Conservation (phyloP, 2,797 vertebrate genomes). For the Falco rusticolus region DNA sequence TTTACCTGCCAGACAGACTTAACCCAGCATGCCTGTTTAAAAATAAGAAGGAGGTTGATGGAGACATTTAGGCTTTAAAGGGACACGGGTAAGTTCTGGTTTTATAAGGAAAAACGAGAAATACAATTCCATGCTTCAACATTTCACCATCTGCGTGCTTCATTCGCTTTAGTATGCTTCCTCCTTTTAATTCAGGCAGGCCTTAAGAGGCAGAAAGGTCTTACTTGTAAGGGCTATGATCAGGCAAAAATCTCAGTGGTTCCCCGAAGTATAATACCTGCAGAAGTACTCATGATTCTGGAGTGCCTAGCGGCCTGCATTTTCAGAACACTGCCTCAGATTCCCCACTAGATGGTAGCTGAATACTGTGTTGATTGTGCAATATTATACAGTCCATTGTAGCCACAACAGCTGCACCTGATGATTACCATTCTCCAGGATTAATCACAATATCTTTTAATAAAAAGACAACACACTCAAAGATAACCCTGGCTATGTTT, state of each 20-base stretch:
- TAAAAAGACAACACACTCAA: neutral
- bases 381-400: accelerated
- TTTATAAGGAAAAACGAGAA: neutral
- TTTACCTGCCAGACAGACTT: neutral
- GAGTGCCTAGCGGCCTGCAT: neutral
- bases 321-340: neutral
- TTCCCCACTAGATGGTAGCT: conserved; percentile 59
- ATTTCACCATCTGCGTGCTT: neutral
- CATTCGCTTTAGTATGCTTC: neutral
- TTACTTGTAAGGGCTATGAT: neutral
- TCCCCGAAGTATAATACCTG: neutral
- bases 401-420: neutral
- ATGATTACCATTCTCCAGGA: neutral
- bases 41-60: neutral
- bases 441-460: neutral
- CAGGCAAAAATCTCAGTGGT: neutral
- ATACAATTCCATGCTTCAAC: neutral
- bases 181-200: neutral
- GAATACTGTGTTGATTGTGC: neutral
- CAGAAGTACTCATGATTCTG: neutral
- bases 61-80: neutral
- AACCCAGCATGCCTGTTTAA: neutral
- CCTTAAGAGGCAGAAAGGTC: neutral
- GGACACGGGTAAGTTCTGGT: accelerated
- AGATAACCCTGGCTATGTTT: neutral